Percentiles rank a stretch among this genome's conserved stretches.
These are phyloP conservation scores for Percopsis omiscomaycus DNA, from an alignment of 2,797 vertebrate species.

Conservation along the genomic window DNA sequence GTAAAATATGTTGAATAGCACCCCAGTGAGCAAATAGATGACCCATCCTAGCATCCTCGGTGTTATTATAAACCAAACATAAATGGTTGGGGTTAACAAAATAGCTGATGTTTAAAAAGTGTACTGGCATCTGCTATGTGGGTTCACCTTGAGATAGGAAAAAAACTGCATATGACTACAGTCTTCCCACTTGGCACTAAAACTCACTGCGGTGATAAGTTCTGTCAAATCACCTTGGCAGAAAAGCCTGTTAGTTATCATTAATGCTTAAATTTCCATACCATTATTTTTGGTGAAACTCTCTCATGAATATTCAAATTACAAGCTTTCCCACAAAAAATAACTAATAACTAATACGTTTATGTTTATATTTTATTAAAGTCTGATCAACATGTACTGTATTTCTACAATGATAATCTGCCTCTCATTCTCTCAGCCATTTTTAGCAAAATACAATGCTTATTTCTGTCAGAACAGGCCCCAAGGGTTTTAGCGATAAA, in stretches of 20 bases:
- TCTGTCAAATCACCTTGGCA: slow-evolving; percentile 25
- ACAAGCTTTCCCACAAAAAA: too few relatives aligned
- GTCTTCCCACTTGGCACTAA: slow-evolving; percentile 5
- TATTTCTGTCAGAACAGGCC: slow-evolving; percentile 6
- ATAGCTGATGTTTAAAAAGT: slow-evolving; percentile 18
- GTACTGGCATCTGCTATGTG: slow-evolving; percentile 14
- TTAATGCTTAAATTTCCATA: slow-evolving; percentile 12
- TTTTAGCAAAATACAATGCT: slow-evolving; percentile 1
- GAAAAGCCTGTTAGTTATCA: slow-evolving; percentile 20
- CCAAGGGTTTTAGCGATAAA: slow-evolving; percentile 24
- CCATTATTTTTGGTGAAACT: slow-evolving; percentile 19
- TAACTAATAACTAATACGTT: not conserved
- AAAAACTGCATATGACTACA: slow-evolving; percentile 12
- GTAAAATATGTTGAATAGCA: too few relatives aligned
- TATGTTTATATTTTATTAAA: not conserved
- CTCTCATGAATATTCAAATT: slow-evolving; percentile 49
- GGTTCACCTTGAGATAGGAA: not conserved
- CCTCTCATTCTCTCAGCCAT: not conserved
- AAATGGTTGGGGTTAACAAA: not conserved
- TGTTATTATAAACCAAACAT: too few relatives aligned
- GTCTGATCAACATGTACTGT: slow-evolving; percentile 4
- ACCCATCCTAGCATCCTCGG: too few relatives aligned
- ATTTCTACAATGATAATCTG: not conserved
- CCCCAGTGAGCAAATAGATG: too few relatives aligned
- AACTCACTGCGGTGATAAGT: not conserved